Base-by-base conservation (phyloP, 2,113 vertebrate genomes). In the Kryptolebias marmoratus region DNA sequence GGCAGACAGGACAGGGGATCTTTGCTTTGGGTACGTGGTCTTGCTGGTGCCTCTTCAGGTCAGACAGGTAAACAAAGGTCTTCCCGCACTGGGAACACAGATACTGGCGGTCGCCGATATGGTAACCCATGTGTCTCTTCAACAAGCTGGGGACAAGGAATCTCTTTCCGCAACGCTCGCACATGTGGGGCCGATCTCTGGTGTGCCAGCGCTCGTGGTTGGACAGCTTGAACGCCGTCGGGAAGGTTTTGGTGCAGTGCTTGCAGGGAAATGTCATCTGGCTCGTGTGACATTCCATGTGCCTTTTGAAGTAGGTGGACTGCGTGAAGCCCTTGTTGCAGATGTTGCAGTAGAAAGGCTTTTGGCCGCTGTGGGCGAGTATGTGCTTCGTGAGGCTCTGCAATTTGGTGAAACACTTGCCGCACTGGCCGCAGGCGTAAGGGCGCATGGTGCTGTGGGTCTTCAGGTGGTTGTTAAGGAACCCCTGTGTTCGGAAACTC, bases 111-210 rank as follows among this genome's bases (percentile, higher is more conserved):
- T 93, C 87, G 0, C 91, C 91, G 2, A 89, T 90, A 67, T 93
- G 91, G 78, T 93, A 93, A 53, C 91, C 91, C 91, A 93, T 92
- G 85, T 93, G 91, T 27, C 91, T 71, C 82, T 93, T 93, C 79
- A 93, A 18, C 86, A 91, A n/a, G 64, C 91, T 93, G 68, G 91
- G 91, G 2, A 91, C 86, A 1, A 91, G 85, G 84, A 92, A 93
- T 1, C 90, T 70, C 66, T 90, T 92, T 5, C 91, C 91, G 0
- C 91, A 93, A 0, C 89, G 90, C 76, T 93, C 91, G 11, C 91
- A 93, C 90, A 93, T 91, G 77, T 91, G 89, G 5, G 91, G 90
- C 2, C 90, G 91, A 5, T 93, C 91, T 11, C 88, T 57, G 56
- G 88, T 91, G 86, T 93, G 91, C 91, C 91, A 93, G 64, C 90